Percentiles rank a stretch among this genome's conserved stretches.
Evolutionary conservation across 2,797 vertebrate genomes (phyloP).

Genomic region (Sciurus carolinensis): DNA sequence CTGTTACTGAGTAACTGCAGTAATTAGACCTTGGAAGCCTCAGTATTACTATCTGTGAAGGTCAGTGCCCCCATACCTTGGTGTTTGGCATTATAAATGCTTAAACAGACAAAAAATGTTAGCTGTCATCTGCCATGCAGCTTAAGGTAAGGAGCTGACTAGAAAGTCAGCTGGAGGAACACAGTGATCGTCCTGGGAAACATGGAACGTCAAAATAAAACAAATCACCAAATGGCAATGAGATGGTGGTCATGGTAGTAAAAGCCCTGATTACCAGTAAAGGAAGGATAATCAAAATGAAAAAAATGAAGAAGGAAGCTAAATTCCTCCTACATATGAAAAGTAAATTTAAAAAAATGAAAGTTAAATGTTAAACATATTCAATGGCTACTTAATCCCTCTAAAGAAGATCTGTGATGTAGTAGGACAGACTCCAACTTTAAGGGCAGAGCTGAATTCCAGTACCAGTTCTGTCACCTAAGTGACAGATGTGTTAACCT

Average conservation of each 20-base stretch:
- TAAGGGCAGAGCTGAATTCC: neutral
- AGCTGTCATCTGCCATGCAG: neutral
- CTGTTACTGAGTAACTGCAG: neutral
- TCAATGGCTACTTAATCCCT: neutral
- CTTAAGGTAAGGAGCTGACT: neutral
- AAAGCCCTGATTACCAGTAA: neutral
- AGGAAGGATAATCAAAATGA: neutral
- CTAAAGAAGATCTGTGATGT: neutral
- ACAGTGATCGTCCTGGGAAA: neutral
- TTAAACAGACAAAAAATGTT: neutral
- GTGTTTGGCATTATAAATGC: neutral
- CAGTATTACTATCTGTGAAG: neutral
- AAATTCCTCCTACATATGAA: neutral
- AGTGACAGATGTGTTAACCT: neutral
- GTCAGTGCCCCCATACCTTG: neutral
- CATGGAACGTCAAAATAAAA: neutral
- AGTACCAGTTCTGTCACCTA: neutral
- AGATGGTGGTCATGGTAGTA: neutral
- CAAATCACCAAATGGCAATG: neutral
- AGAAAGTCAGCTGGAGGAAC: neutral
- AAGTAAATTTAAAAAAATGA: neutral
- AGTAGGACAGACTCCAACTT: neutral
- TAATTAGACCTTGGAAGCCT: neutral
- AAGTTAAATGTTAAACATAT: slow-evolving; percentile 43
- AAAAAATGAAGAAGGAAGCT: neutral